Base-by-base conservation (phyloP, 2,888 invertebrate species). In the Chrysomela aeneicollis region DNA sequence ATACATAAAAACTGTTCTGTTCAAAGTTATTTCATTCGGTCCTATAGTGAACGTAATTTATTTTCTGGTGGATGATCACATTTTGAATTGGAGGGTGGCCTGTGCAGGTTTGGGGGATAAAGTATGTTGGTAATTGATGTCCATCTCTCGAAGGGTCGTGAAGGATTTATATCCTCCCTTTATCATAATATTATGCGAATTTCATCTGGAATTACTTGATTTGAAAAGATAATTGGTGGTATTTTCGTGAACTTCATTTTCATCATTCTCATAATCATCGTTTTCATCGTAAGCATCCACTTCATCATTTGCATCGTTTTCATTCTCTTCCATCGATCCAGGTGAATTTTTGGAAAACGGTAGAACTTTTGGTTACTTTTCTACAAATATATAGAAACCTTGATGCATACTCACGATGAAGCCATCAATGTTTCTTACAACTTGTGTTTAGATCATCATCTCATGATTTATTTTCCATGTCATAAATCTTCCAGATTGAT, bases 401-500 rank as follows among this genome's bases (percentile, higher is more conserved):
- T n/a, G n/a, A n/a, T n/a, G n/a, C n/a, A n/a, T n/a, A n/a, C n/a
- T n/a, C n/a, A n/a, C n/a, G n/a, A n/a, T n/a, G n/a, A n/a, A n/a
- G n/a, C n/a, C n/a, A n/a, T n/a, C n/a, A n/a, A n/a, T n/a, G n/a
- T n/a, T n/a, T n/a, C n/a, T n/a, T n/a, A n/a, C n/a, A n/a, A n/a
- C n/a, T n/a, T n/a, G n/a, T n/a, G n/a, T n/a, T n/a, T n/a, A n/a
- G n/a, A n/a, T n/a, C n/a, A n/a, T n/a, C n/a, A n/a, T n/a, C n/a
- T n/a, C n/a, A 26, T 46, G 12, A 57, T 47, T 57, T 26, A 54
- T 59, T 46, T 57, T 58, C 22, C 63, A 61, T 54, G 55, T 62
- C 66, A 68, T 69, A 68, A 69, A 71, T 71, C 68, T 61, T 51
- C 55, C 63, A 61, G 61, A 61, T 68, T 68, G 66, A 70, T 69